phyloP scores from a whole-genome alignment of 2,888 invertebrate species.

The Sceliomorpha sp. region DNA sequence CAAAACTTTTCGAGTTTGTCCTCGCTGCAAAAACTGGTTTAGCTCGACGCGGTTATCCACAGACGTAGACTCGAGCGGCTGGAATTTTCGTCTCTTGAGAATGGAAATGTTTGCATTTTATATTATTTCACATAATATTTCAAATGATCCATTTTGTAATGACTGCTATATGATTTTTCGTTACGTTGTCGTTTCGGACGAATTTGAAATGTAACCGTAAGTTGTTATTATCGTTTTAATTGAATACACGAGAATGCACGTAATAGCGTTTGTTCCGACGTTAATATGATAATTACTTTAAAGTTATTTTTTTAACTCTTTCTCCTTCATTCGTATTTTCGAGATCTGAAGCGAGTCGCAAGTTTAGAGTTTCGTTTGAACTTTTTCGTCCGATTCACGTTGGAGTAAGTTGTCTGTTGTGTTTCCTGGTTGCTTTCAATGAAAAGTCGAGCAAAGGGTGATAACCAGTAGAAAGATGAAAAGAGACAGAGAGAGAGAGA shows the following conservation, averaged over 20 bases:
- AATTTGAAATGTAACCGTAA: background rate
- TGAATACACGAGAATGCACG: background rate
- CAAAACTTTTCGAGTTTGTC: conserved; percentile 66
- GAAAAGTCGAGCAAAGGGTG: conserved; percentile 4
- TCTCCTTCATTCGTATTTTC: conserved; percentile 29
- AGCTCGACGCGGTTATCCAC: conserved; percentile 51
- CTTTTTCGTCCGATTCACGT: conserved; percentile 41
- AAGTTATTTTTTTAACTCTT: conserved; percentile 20
- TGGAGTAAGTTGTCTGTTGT: conserved; percentile 37
- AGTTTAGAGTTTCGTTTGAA: conserved; percentile 29
- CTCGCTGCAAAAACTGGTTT: conserved; percentile 49
- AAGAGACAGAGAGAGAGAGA: too few relatives aligned
- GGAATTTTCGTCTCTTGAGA: conserved; percentile 32
- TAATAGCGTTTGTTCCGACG: background rate
- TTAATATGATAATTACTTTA: background rate
- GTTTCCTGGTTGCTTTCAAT: conserved; percentile 11
- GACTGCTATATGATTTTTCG: conserved; percentile 1
- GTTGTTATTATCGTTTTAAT: background rate
- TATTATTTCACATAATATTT: conserved; percentile 4
- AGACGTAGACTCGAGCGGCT: conserved; percentile 26
- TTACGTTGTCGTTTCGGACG: background rate
- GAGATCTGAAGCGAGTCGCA: conserved; percentile 38
- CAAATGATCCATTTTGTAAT: conserved; percentile 1
- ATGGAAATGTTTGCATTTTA: conserved; percentile 35
- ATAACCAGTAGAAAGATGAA: too few relatives aligned